These are phyloP conservation scores for Phalangium opilio DNA, from an alignment of 2,888 invertebrate genomes.

Conservation along the genomic window DNA sequence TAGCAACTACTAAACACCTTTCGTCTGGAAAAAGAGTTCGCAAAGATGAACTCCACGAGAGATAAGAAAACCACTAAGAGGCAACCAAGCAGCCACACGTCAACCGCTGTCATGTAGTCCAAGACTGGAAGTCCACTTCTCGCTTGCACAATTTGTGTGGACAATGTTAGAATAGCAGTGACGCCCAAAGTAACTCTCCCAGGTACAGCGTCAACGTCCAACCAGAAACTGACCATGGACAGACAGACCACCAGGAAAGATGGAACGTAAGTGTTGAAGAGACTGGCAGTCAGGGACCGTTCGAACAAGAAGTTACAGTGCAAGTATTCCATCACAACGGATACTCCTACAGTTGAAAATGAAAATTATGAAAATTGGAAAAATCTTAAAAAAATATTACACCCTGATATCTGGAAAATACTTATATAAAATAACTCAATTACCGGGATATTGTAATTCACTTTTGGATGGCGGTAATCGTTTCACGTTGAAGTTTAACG, in stretches of 20 bases:
- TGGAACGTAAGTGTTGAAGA: constrained; percentile 13
- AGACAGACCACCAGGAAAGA: constrained; percentile 11
- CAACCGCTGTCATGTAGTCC: constrained; percentile 11
- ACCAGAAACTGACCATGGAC: constrained; percentile 14
- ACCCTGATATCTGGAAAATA: too few species aligned
- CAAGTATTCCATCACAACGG: constrained; percentile 5
- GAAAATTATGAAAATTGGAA: too few species aligned
- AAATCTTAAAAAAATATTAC: too few species aligned
- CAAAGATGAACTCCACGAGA: constrained; percentile 9
- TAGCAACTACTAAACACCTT: too few species aligned
- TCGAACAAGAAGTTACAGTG: constrained; percentile 5
- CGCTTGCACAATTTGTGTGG: neutral
- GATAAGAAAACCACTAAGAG: constrained; percentile 11
- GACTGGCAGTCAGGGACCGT: constrained; percentile 8
- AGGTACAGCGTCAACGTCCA: constrained; percentile 14
- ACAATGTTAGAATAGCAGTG: constrained; percentile 9
- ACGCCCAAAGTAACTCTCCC: constrained; percentile 14
- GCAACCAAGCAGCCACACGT: constrained; percentile 10
- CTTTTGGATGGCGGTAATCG: neutral
- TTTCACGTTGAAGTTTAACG: constrained; percentile 3
- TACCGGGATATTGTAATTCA: too few species aligned
- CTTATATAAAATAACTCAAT: too few species aligned
- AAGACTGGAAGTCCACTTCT: constrained; percentile 4
- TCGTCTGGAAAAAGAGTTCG: neutral
- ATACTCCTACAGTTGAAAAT: neutral